Base-by-base conservation (phyloP, 2,113 vertebrate species). In the Electrona antarctica region DNA sequence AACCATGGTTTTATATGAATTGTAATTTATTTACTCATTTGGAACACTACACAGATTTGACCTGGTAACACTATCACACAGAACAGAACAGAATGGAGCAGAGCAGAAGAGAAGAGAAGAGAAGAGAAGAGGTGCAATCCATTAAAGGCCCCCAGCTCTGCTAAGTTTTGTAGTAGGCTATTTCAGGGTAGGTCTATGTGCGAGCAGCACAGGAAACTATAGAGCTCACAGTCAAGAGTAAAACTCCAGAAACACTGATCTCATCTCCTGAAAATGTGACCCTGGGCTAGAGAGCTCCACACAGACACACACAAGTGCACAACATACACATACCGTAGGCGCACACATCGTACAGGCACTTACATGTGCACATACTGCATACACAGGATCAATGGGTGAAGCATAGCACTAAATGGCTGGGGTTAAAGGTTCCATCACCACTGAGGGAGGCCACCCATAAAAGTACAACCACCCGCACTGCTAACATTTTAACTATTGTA, bases 221-320 rank as follows among this genome's bases (percentile, higher is more conserved):
- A 64, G 28, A 29, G 60, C 12, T 41, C 41, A 61, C 60, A 51
- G 47, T 64, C 48, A 60, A 21, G n/a, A 82, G 76, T 77, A 45
- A 64, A 57, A 73, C 56, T 56, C 61, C 67, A 64, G 74, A 74
- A 78, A 79, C 52, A 6, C 76, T 90, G 89, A 90, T 77, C 82
- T 91, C 88, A 90, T 84, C 77, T 76, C 65, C 14, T 81, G 68
- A 83, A 85, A 89, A 91, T 88, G 82, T 79, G 68, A 83, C 69
- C 62, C 52, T 3, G 60, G 69, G 47, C 69, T 79, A 6, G 1
- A 78, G 74, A 78, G 74, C 78, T 85, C 79, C 71, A 73, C 56
- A 48, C 10, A 55, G 9, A 61, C 45, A 21, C 57, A 8, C 47
- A 52, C 60, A 29, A 21, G 58, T 28, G 8, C 56, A 54, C 66